Evolutionary conservation across 2,888 invertebrate species (phyloP), one percentile per base, ranked within the genome.

Genomic region (Cremastinae sp.): DNA sequence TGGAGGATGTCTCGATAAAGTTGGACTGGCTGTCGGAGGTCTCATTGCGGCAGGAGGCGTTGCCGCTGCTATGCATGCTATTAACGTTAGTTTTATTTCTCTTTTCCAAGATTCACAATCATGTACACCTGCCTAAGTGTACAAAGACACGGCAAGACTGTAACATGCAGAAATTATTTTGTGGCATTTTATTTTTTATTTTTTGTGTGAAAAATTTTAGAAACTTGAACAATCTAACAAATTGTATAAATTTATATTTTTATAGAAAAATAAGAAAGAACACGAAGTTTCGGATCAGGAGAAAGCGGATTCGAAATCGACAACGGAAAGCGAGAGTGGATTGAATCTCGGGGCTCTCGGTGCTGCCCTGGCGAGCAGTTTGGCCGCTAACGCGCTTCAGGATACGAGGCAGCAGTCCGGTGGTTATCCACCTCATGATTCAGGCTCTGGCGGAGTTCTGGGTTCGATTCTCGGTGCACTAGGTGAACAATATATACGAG

Each of bases 1-100:
- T 45, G 82, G 85, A 43, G 83, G 84, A n/a, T 86, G 84, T 41
- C 70, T 89, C 53, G 87, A 88, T 66, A 89, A 89, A 86, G 85
- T 89, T 72, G 89, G 88, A 8, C 68, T 89, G 41, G 88, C 89
- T 10, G 73, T 89, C 45, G 89, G 89, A 20, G 89, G 88, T 68
- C 80, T 89, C 16, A 86, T 87, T 55, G 89, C 89, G 10, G 89
- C 87, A 35, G 89, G 89, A 69, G 89, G 89, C 18, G 86, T 88
- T 37, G 89, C 89, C 28, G 89, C 88, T 16, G 88, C 87, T 18
- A 85, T 88, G 80, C 85, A 86, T 72, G 88, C 88, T 4, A 76
- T 85, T 9, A 87, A 84, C 76, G 89, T 89, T 1, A 65, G 76
- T 77, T 14, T 35, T 28, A 79, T 62, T 74, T 76, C 71, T 49